Base-by-base conservation (phyloP, 1,140 invertebrate genomes). In the Eumaeus atala region DNA sequence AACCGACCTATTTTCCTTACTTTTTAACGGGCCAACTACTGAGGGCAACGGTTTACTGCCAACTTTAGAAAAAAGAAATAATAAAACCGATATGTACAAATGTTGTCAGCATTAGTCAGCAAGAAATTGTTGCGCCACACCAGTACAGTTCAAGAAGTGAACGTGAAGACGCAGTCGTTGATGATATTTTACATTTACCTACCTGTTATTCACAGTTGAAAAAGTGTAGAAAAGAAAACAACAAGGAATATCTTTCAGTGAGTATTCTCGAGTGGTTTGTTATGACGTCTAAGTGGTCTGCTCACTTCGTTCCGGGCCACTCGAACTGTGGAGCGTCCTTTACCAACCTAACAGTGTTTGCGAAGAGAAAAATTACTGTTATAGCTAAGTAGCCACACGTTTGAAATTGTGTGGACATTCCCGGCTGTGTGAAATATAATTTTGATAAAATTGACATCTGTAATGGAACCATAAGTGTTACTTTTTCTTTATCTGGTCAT, bases 281-380 rank as follows among this genome's bases (percentile, higher is more conserved):
- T 77, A 70, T 63, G 69, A 64, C 64, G 74, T 77, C 69, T 79
- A 74, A 83, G 77, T 77, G 76, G 74, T 74, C 66, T 83, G 79
- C 77, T 83, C 79, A 80, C 79, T 83, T 67, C 67, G 70, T 62
- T 71, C 56, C 63, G 58, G 59, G 52, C 56, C 74, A 78, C 78
- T 82, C 67, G 64, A 74, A 70, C 48, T 10, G 54, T 71, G 35
- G 54, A 74, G 66, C 21, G 61, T 42, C 49, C 71, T 72, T 51
- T 18, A 38, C 62, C 56, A 54, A 66, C 59, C 64, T 70, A 64
- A 51, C 54, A 50, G 58, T 70, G 57, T 70, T 73, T 68, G 65
- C 56, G 54, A 56, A 64, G 60, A 66, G 67, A 66, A 65, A 28
- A 28, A 28, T 28, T 28, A 28, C 21, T 28, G 21, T 28, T 28